phyloP scores from a whole-genome alignment of 2,888 invertebrate genomes.

The Dasypogon diadema region DNA sequence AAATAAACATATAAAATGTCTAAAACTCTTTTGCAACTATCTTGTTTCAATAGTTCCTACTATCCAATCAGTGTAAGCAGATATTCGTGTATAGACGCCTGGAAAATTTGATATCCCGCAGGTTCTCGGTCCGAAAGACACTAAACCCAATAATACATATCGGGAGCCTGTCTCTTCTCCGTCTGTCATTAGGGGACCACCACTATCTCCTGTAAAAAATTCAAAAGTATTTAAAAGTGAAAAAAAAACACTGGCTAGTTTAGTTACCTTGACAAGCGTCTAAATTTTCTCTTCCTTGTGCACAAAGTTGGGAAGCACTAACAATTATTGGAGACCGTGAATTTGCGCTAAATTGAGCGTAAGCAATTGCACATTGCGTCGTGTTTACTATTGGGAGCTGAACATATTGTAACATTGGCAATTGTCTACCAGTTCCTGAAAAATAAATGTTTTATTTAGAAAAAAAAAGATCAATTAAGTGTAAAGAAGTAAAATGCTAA shows the following conservation, averaged over 20 bases:
- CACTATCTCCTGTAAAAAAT: constrained; percentile 64
- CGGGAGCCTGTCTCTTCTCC: constrained; percentile 57
- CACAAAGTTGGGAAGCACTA: constrained; percentile 66
- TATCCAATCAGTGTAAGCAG: constrained; percentile 68
- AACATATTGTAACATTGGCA: constrained; percentile 66
- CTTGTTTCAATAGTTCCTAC: constrained; percentile 59
- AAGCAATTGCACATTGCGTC: constrained; percentile 66
- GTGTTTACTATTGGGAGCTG: constrained; percentile 68
- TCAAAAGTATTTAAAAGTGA: neutral
- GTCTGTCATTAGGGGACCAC: constrained; percentile 67
- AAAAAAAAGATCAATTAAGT: too few species aligned
- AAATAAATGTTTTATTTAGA: neutral
- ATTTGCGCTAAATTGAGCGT: constrained; percentile 66
- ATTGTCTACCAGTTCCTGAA: constrained; percentile 24
- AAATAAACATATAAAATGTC: constrained; percentile 23
- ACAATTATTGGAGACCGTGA: constrained; percentile 67
- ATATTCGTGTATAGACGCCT: constrained; percentile 68
- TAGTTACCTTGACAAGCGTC: constrained; percentile 66
- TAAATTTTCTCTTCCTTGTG: constrained; percentile 66
- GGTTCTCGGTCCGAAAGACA: constrained; percentile 65
- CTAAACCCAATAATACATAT: constrained; percentile 63
- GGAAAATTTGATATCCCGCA: constrained; percentile 67
- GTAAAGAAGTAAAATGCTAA: too few species aligned
- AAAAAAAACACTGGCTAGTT: neutral
- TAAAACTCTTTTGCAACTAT: too few species aligned